Percentiles rank a stretch among this genome's conserved stretches.
phyloP scores from a whole-genome alignment of 2,797 vertebrate genomes.

The Molossus alvarezi region DNA sequence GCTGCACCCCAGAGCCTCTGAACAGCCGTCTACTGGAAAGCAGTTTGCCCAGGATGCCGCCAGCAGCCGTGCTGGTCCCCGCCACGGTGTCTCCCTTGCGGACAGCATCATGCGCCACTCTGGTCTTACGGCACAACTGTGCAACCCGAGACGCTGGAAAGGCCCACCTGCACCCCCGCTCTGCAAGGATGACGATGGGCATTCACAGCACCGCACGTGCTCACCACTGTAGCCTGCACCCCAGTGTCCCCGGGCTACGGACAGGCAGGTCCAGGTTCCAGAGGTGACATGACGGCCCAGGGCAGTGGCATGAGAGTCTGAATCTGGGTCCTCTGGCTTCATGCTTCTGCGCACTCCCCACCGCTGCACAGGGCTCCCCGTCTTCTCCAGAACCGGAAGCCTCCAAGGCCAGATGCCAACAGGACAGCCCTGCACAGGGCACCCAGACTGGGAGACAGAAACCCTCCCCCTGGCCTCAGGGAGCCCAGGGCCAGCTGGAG shows the following conservation, averaged over 20 bases:
- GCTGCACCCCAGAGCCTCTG: too few species aligned
- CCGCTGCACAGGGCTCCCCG: not conserved
- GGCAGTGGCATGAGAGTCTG: not conserved
- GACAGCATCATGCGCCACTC: too few species aligned
- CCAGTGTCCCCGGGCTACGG: not conserved
- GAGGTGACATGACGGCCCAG: not conserved
- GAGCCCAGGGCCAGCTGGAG: not conserved
- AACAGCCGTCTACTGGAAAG: too few species aligned
- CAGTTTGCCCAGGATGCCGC: too few species aligned
- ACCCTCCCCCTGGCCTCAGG: not conserved
- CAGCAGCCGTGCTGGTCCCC: too few species aligned
- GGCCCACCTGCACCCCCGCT: accelerated
- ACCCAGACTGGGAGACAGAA: too few species aligned
- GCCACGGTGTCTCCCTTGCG: too few species aligned
- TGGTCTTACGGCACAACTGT: not conserved
- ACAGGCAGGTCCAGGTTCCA: not conserved
- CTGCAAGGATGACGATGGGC: accelerated
- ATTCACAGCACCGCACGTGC: accelerated
- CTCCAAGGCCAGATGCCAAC: not conserved
- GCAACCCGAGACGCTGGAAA: accelerated
- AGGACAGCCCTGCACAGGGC: not conserved
- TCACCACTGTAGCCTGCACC: not conserved
- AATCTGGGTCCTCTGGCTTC: not conserved
- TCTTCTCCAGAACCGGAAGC: not conserved
- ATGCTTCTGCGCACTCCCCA: not conserved